Conservation (phyloP, 2,797 vertebrate species). For the Melanotaenia nigrans region DNA sequence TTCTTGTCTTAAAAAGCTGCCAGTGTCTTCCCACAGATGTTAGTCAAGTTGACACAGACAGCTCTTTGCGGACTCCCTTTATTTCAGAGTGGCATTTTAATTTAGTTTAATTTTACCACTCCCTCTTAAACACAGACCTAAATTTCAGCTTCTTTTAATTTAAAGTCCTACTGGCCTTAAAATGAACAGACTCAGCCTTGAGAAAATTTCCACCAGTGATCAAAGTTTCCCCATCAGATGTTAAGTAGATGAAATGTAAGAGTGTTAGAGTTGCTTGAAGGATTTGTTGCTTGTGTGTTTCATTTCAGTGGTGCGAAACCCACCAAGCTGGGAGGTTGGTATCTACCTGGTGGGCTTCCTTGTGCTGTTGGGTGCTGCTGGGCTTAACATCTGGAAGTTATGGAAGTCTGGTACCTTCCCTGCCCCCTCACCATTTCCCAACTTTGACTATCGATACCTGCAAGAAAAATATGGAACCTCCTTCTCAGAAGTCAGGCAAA, state of each 20-base stretch:
- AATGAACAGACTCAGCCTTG: constrained; percentile 4
- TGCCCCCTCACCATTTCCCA: constrained; percentile 93
- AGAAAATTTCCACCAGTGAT: background rate
- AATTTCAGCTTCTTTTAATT: constrained; percentile 1
- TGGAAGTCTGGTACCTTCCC: constrained; percentile 95
- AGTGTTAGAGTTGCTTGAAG: background rate
- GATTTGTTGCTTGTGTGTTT: constrained; percentile 3
- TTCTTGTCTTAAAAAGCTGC: background rate
- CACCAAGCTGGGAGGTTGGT: constrained; percentile 92
- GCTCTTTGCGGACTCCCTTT: background rate
- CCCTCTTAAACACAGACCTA: constrained; percentile 19
- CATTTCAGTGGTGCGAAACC: constrained; percentile 88
- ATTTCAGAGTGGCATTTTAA: constrained; percentile 21
- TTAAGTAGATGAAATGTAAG: constrained; percentile 5
- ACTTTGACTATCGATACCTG: constrained; percentile 96
- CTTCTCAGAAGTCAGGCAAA: constrained; percentile 83
- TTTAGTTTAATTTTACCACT: background rate
- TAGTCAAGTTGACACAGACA: constrained; percentile 8
- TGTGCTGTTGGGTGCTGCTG: constrained; percentile 87
- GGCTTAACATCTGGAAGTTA: constrained; percentile 94
- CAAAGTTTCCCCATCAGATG: background rate
- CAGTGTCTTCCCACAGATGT: background rate
- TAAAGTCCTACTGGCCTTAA: background rate
- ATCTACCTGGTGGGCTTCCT: constrained; percentile 91
- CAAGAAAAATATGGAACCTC: constrained; percentile 94